These are phyloP conservation scores for Cyanoderma ruficeps DNA, from an alignment of 2,113 vertebrate genomes.

Conservation along the genomic window DNA sequence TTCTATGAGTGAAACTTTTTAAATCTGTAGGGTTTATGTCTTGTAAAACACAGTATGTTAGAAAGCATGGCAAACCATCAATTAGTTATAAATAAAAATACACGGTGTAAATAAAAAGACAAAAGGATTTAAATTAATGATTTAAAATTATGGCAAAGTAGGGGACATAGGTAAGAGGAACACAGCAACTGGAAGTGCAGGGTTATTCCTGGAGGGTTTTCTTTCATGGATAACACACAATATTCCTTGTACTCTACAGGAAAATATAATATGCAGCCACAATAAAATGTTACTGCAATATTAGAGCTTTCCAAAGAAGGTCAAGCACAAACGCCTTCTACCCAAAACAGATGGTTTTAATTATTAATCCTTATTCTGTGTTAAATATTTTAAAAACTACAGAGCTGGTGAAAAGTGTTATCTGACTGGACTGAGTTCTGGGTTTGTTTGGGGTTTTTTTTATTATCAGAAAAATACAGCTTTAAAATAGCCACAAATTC, in stretches of 20 bases:
- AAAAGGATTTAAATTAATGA: neutral
- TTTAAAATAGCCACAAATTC: neutral
- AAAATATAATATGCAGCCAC: neutral
- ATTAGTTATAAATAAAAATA: neutral
- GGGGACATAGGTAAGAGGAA: neutral
- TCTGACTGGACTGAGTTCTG: neutral
- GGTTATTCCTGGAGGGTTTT: neutral
- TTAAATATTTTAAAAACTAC: neutral
- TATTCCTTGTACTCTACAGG: neutral
- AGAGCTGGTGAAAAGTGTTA: neutral
- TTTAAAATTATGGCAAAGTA: neutral
- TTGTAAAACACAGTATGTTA: neutral
- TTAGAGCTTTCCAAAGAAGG: neutral
- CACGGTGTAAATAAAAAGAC: neutral
- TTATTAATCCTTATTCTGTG: neutral
- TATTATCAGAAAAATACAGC: neutral
- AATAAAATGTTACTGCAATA: neutral
- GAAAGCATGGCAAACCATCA: neutral
- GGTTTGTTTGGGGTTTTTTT: neutral
- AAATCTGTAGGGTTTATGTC: neutral
- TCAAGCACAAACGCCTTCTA: neutral
- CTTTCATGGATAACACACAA: neutral
- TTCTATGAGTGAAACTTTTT: neutral
- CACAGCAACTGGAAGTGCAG: neutral
- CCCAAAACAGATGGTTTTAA: neutral